Percentiles rank a stretch among this genome's conserved stretches.
Conservation (phyloP, 2,113 vertebrate genomes). For the Sigmodon hispidus region DNA sequence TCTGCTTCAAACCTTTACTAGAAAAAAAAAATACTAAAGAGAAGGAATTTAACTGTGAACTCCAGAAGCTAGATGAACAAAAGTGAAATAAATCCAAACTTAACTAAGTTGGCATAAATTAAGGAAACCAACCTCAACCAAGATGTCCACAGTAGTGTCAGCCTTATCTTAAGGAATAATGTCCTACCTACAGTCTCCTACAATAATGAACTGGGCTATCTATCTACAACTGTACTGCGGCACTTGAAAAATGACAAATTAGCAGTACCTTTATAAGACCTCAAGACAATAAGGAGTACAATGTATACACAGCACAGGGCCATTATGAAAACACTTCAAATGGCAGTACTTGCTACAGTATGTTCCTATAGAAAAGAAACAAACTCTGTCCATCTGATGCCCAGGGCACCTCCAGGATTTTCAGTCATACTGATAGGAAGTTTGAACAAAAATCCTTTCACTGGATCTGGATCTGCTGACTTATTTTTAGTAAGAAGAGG, state of each 20-base stretch:
- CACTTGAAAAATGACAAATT: not conserved
- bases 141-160: not conserved
- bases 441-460: not conserved
- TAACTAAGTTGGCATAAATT: not conserved
- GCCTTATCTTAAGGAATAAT: not conserved
- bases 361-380: not conserved
- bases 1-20: too few relatives aligned
- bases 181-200: not conserved
- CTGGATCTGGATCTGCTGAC: not conserved
- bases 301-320: not conserved
- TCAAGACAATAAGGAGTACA: not conserved
- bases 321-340: not conserved
- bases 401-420: not conserved
- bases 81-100: not conserved
- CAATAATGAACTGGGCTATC: not conserved
- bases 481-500: slow-evolving; percentile 4
- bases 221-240: not conserved
- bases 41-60: not conserved
- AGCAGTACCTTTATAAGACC: not conserved
- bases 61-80: not conserved
- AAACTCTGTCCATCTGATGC: not conserved
- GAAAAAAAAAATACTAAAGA: not conserved
- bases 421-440: not conserved
- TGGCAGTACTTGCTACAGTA: not conserved
- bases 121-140: not conserved